Evolutionary conservation across 2,888 invertebrate species (phyloP), one percentile per base, ranked within the genome.

Genomic region (Leptura quadrifasciata): DNA sequence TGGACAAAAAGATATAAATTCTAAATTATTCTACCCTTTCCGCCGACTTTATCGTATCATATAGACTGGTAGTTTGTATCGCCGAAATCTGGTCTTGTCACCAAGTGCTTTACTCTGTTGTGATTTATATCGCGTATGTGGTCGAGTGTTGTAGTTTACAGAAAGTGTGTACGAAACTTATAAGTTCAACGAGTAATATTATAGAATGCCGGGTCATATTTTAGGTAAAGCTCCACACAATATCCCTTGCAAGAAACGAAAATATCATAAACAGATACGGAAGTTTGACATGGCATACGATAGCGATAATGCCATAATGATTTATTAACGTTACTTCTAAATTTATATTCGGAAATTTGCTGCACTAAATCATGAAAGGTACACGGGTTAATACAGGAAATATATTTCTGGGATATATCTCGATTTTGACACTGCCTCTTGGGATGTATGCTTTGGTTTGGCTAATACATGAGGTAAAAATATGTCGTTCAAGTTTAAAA

Each of bases 1-100:
- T 47, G 27, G 15, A 27, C 60, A 60, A 60, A 27, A 27, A 60
- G 27, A 21, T 58, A 69, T 69, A 69, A 58, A 76, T 78, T 73
- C 72, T 74, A 75, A 76, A 78, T 72, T 72, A 76, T 76, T 65
- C 76, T 70, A 63, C 69, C 69, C 69, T 76, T 76, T 76, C 52
- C 70, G 63, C 76, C 72, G 72, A 68, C 65, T 74, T 72, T 75
- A 72, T 67, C 68, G 69, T 47, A 61, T 68, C 72, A 64, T 60
- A 82, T 85, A 82, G 84, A 83, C 82, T 81, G 84, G 85, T 85
- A 86, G 85, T 85, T 86, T 85, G 85, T 86, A 85, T 86, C 85
- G 84, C 79, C 80, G 81, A 84, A 85, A 86, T 86, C 86, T 86
- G 86, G 81, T 81, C 83, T 85, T 86, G 86, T 86, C 86, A 85